Evolutionary conservation across 2,888 invertebrate genomes (phyloP).

Genomic region (Drymonia ruficornis): DNA sequence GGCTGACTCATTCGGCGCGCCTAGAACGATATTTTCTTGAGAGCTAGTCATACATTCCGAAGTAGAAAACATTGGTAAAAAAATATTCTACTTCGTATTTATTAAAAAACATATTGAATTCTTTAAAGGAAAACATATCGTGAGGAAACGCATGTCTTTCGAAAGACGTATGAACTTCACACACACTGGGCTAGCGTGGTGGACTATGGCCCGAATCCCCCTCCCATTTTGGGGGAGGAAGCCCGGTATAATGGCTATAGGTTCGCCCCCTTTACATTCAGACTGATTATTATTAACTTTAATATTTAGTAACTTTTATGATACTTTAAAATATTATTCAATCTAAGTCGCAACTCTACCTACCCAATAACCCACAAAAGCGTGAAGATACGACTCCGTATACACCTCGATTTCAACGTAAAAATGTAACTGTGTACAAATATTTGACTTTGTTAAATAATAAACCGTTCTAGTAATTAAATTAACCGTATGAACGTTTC

Average conservation of each 20-base stretch:
- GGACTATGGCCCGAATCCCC: no score
- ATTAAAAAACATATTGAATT: no score
- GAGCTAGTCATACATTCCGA: neutral
- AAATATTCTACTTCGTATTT: no score
- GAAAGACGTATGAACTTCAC: no score
- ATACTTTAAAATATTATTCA: neutral
- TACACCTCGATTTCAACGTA: neutral
- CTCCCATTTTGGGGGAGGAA: no score
- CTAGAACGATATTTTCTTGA: neutral
- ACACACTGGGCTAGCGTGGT: no score
- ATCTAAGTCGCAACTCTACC: neutral
- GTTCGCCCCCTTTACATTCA: no score
- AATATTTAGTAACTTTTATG: no score
- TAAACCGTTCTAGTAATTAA: constrained; percentile 37
- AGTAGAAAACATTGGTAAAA: neutral
- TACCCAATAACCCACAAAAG: constrained; percentile 1
- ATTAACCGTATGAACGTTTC: constrained; percentile 33
- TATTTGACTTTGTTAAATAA: constrained; percentile 33
- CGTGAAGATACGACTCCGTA: constrained; percentile 1
- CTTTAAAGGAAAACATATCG: no score
- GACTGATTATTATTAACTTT: no score
- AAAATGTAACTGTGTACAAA: constrained; percentile 20
- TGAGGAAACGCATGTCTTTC: no score
- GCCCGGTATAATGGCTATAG: no score
- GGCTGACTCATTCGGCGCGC: neutral